Conservation (phyloP, 2,797 vertebrate genomes). For the Spinus olivaceus region DNA sequence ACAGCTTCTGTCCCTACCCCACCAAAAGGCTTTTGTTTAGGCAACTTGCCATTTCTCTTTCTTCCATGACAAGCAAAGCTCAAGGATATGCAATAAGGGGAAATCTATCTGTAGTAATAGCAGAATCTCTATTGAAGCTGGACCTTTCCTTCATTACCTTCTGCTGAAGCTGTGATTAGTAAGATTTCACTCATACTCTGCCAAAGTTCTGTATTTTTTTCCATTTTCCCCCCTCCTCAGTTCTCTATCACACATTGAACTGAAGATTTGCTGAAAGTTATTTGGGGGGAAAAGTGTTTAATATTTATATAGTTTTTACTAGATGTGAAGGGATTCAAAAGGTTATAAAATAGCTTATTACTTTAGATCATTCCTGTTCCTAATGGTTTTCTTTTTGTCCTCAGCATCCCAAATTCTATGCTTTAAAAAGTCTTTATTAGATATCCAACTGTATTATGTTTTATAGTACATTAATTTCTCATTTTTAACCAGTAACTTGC, state of each 20-base stretch:
- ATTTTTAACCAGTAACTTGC: neutral
- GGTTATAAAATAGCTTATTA: neutral
- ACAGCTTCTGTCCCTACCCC: neutral
- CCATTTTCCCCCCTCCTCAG: accelerated
- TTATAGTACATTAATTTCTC: neutral
- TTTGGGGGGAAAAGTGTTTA: neutral
- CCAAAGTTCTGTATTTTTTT: neutral
- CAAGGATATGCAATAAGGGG: neutral
- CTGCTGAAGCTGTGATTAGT: neutral
- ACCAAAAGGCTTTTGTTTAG: neutral
- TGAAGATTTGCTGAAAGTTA: neutral
- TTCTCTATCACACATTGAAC: neutral
- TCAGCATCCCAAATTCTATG: neutral
- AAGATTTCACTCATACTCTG: neutral
- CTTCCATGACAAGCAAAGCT: neutral
- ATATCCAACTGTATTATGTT: neutral
- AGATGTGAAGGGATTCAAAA: neutral
- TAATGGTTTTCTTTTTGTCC: neutral
- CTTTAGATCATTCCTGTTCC: neutral
- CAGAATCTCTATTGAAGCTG: neutral
- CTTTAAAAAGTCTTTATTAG: neutral
- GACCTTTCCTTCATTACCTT: neutral
- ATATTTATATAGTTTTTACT: neutral
- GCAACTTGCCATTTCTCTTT: neutral
- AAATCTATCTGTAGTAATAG: neutral